Base-by-base conservation (phyloP, 2,888 invertebrate species). In the Orthosia cruda region DNA sequence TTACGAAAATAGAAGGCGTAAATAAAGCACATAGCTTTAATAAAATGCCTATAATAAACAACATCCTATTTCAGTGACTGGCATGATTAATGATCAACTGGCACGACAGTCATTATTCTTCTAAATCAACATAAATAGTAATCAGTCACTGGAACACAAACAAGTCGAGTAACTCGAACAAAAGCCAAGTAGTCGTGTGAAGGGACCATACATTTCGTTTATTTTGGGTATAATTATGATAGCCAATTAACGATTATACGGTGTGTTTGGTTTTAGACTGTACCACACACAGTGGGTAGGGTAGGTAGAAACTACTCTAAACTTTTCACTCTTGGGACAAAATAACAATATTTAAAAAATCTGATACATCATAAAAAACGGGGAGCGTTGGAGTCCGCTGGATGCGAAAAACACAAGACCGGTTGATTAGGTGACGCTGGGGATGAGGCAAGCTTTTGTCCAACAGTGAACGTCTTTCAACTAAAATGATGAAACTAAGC, bases 51-150 rank as follows among this genome's bases (percentile, higher is more conserved):
- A 20, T 23, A 70, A 26, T 16, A 61, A 54, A 79, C 47, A 52
- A 71, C 26, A 52, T 16, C 23, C 23, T 50, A 58, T 18, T 23
- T 32, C 11, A 59, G 23, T 81, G 59, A 52, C 68, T 54, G 12
- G 15, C 18, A 2, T 80, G 64, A 76, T 61, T 70, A 70, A 81
- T 80, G 40, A 3, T 4, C 40, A 54, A 32, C 40, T 32, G 20
- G 26, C 57, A 81, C 71, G 71, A 58, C 26, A 81, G n/a, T 54
- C 71, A 71, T 80, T 66, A 81, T 65, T 80, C 55, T n/a, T 66
- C 61, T n/a, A 58, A 55, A 68, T 55, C 26, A 71, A 71, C 40
- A 50, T 58, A 40, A 62, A 73, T 62, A 61, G 64, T 58, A 66
- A 63, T 69, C 66, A 74, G 32, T 62, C 26, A 68, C 23, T 74